phyloP scores from a whole-genome alignment of 2,888 invertebrate species.

The Orthonevra nobilis region DNA sequence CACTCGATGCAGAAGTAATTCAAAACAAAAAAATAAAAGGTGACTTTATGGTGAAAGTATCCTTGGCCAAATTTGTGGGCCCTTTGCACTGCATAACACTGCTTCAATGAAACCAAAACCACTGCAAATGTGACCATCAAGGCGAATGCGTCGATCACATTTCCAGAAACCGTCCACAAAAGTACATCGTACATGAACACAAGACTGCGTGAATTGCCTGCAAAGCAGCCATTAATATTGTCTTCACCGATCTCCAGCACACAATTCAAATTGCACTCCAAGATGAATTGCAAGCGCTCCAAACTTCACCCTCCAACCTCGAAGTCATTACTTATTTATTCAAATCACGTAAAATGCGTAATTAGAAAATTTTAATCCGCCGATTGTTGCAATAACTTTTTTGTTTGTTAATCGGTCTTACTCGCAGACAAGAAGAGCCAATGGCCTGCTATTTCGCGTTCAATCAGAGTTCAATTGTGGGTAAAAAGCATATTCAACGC shows the following conservation, averaged over 20 bases:
- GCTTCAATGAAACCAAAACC: constrained; percentile 22
- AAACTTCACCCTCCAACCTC: constrained; percentile 43
- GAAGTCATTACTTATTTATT: constrained; percentile 42
- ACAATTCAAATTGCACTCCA: constrained; percentile 22
- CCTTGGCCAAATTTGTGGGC: constrained; percentile 1
- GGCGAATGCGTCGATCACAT: constrained; percentile 6
- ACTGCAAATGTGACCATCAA: constrained; percentile 23
- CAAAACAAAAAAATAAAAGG: constrained; percentile 9
- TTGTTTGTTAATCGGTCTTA: constrained; percentile 2
- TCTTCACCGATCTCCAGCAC: constrained; percentile 21
- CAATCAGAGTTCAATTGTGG: constrained; percentile 19
- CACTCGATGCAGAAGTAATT: not conserved
- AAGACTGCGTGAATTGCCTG: constrained; percentile 38
- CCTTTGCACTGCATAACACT: constrained; percentile 8
- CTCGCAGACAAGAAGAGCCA: constrained; percentile 18
- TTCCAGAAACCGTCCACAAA: constrained; percentile 12
- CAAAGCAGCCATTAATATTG: constrained; percentile 18
- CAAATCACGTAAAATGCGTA: constrained; percentile 39
- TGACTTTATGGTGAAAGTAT: constrained; percentile 40
- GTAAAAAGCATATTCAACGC: not conserved
- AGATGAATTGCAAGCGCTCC: constrained; percentile 39
- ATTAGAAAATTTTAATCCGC: constrained; percentile 40
- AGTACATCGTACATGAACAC: constrained; percentile 28
- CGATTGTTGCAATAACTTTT: constrained; percentile 14
- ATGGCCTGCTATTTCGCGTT: constrained; percentile 25